Base-by-base conservation (phyloP, 2,888 invertebrate genomes). In the Augiades crinisus region DNA sequence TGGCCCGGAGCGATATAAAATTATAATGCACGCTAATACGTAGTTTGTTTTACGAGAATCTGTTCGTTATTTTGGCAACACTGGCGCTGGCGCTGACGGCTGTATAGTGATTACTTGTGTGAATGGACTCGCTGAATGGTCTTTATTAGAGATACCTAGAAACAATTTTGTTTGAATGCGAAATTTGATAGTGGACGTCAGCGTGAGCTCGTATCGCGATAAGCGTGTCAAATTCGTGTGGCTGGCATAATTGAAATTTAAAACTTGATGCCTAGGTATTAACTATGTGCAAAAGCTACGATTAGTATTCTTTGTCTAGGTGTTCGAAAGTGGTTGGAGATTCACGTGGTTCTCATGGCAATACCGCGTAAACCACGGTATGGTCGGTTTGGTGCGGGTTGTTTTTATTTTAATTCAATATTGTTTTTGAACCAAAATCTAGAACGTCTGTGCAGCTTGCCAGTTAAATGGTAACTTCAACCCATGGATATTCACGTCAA, bases 31-130 rank as follows among this genome's bases (percentile, higher is more conserved):
- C 63, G 67, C 55, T 59, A 62, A 65, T 65, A 53, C 53, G 69
- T 67, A 73, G 75, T 78, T 80, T 76, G 78, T 78, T 79, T 77
- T 71, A 40, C 41, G 34, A 65, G 64, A 69, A 74, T 72, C 56
- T 59, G 62, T 64, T 75, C 66, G 68, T 79, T 76, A 76, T 72
- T 81, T 80, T 79, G 77, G 75, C 73, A 75, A 69, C 75, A 75
- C 70, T 72, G 74, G 67, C 13, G 13, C 36, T 46, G 34, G 34
- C 24, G 45, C 70, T 68, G 71, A 71, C 68, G 70, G 69, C 61
- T 59, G 65, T n/a, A n/a, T n/a, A n/a, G 62, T 62, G 60, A n/a
- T n/a, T n/a, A n/a, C n/a, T 64, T 60, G 68, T 57, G 60, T 71
- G 68, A 75, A 72, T 78, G 75, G 68, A 69, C 65, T 63, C 61